A percentile compares a stretch with the other conserved stretches of the same genome.
Evolutionary conservation across 1,140 invertebrate species (phyloP).

Genomic region (Dreissena rostriformis): DNA sequence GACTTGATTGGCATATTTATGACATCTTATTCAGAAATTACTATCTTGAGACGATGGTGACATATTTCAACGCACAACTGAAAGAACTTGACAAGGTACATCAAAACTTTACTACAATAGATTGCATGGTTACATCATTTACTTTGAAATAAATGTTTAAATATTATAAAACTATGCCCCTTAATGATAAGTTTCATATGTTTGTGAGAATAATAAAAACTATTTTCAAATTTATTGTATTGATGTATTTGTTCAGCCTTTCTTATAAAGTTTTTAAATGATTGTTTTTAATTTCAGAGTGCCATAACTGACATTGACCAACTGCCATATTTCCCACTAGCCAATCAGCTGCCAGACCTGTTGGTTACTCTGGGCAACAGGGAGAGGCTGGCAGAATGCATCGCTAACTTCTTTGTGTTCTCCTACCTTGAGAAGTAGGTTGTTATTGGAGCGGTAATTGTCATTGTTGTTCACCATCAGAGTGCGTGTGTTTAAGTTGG

Average conservation of each 20-base stretch:
- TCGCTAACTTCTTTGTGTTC: constrained; percentile 49
- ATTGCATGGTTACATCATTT: too few relatives aligned
- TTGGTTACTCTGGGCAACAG: constrained; percentile 33
- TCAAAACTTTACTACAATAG: too few relatives aligned
- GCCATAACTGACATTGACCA: not conserved
- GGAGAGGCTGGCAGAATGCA: constrained; percentile 25
- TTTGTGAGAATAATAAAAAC: too few relatives aligned
- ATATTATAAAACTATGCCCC: too few relatives aligned
- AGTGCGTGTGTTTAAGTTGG: not conserved
- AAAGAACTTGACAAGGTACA: constrained; percentile 25
- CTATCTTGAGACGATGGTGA: constrained; percentile 28
- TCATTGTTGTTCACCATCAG: not conserved
- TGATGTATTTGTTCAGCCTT: not conserved
- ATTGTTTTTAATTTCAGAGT: not conserved
- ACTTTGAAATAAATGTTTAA: too few relatives aligned
- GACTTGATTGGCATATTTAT: not conserved
- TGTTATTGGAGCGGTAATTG: not conserved
- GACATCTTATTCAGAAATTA: constrained; percentile 31
- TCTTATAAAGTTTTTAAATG: not conserved
- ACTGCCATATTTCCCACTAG: not conserved
- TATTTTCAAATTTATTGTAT: not conserved
- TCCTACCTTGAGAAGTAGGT: constrained; percentile 32
- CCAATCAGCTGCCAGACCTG: constrained; percentile 37
- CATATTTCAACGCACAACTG: constrained; percentile 10
- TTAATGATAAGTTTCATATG: too few relatives aligned